Evolutionary conservation across 2,797 vertebrate species (phyloP), one percentile per base, ranked within the genome.

Genomic region (Cossypha polioptera): DNA sequence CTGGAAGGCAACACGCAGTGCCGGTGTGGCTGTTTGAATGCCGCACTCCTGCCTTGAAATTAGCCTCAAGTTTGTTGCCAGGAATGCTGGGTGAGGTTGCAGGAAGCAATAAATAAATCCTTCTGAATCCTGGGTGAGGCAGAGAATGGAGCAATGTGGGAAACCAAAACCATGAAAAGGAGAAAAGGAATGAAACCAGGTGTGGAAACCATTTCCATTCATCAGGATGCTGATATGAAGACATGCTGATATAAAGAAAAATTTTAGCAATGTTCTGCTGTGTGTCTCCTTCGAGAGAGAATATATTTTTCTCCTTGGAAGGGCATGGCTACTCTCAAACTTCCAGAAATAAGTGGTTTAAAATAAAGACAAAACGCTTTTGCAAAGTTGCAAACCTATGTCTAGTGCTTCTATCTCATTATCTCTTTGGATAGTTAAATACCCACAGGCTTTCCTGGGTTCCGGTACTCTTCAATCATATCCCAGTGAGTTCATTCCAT

Each of bases 21-120:
- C 20, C 63, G 43, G 8, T 33, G 26, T 8, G 28, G 26, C 62
- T 80, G 50, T 36, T 77, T 2, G 6, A 66, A 42, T n/a, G 78
- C 17, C 48, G 11, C 10, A 5, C 29, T 51, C 61, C 57, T 50
- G 36, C 47, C 58, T 71, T 62, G 57, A 68, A 92, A 78, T 82
- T 16, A 90, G 65, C 12, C 43, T n/a, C 11, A 29, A 25, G 38
- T 79, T 81, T 67, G 51, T 48, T 3, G 1, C 20, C 61, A 78
- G 79, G 43, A 91, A 50, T 16, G 4, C 35, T 25, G 48, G 36
- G 20, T 25, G 48, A 48, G 26, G 38, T 12, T 61, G 51, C 76
- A 92, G 81, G 50, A 86, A 88, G 88, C 29, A 58, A 40, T 55
- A 76, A 83, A 84, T 50, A 74, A 96, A 76, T 61, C 59, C 61